These are phyloP conservation scores for Leptothorax acervorum DNA, from an alignment of 2,888 invertebrate species.

Conservation along the genomic window DNA sequence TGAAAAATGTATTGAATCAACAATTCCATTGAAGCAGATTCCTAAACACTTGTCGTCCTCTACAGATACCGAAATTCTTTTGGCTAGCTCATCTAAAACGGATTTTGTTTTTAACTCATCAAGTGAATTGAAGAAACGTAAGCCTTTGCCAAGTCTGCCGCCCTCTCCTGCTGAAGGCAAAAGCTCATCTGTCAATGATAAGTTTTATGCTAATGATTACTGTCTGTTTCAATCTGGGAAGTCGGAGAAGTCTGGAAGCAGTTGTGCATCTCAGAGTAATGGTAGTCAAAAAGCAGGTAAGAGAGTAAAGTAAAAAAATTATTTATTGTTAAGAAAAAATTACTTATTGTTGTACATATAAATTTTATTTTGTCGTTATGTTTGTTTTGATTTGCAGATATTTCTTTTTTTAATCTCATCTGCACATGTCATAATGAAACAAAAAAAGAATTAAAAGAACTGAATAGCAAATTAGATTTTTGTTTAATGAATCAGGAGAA, in stretches of 20 bases:
- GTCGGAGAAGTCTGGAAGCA: background rate
- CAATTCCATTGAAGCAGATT: background rate
- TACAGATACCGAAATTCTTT: background rate
- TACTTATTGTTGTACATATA: background rate
- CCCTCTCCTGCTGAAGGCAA: background rate
- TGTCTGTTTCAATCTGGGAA: background rate
- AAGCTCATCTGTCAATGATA: background rate
- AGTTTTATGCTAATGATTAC: background rate
- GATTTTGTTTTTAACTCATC: background rate
- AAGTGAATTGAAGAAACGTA: background rate
- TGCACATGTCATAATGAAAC: background rate
- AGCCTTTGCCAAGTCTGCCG: background rate
- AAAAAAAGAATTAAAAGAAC: background rate
- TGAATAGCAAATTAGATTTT: conserved; percentile 4
- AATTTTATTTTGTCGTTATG: conserved; percentile 5
- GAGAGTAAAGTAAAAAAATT: background rate
- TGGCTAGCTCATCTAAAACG: background rate
- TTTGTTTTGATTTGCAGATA: conserved; percentile 11
- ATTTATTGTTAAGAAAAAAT: background rate
- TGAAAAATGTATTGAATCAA: background rate
- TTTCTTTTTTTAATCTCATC: background rate
- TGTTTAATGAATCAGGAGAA: conserved; percentile 5
- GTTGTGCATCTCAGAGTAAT: background rate
- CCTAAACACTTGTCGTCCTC: background rate
- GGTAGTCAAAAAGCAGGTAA: background rate